These are phyloP conservation scores for Lacerta agilis DNA, from an alignment of 2,797 vertebrate species.

Conservation along the genomic window DNA sequence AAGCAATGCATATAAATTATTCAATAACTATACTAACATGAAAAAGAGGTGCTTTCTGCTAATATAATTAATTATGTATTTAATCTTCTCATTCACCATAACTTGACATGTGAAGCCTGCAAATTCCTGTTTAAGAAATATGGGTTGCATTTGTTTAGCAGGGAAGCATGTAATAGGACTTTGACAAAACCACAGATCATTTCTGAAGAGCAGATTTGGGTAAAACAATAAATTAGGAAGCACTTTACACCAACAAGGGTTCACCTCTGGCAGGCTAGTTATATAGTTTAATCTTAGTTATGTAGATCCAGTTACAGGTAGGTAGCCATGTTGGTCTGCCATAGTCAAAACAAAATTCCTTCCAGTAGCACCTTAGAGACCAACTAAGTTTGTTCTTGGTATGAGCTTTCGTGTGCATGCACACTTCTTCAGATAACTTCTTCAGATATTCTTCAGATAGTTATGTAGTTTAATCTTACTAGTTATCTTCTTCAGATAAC, in stretches of 20 bases:
- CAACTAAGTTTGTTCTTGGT: too few species aligned
- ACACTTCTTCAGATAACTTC: too few species aligned
- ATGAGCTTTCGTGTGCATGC: too few species aligned
- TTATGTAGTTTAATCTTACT: too few species aligned
- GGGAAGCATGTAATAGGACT: constrained; percentile 54
- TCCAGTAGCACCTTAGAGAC: too few species aligned
- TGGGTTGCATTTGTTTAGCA: constrained; percentile 65
- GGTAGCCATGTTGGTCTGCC: too few species aligned
- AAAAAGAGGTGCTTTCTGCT: neutral
- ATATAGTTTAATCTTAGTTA: neutral
- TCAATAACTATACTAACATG: neutral
- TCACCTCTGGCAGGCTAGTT: neutral
- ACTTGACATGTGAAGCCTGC: constrained; percentile 24
- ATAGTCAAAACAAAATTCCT: too few species aligned
- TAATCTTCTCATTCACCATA: neutral
- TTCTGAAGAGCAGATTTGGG: constrained; percentile 63
- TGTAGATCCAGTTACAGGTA: too few species aligned
- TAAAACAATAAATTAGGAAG: constrained; percentile 68
- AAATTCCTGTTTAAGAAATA: constrained; percentile 51
- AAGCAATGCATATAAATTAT: neutral
- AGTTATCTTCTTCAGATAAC: too few species aligned
- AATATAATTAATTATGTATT: neutral
- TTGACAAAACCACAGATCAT: constrained; percentile 64
- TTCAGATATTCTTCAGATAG: too few species aligned
- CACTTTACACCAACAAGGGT: constrained; percentile 56